A percentile compares a stretch with the other conserved stretches of the same genome.
Evolutionary conservation across 1,140 invertebrate genomes (phyloP).

Genomic region (Batillaria attramentaria): DNA sequence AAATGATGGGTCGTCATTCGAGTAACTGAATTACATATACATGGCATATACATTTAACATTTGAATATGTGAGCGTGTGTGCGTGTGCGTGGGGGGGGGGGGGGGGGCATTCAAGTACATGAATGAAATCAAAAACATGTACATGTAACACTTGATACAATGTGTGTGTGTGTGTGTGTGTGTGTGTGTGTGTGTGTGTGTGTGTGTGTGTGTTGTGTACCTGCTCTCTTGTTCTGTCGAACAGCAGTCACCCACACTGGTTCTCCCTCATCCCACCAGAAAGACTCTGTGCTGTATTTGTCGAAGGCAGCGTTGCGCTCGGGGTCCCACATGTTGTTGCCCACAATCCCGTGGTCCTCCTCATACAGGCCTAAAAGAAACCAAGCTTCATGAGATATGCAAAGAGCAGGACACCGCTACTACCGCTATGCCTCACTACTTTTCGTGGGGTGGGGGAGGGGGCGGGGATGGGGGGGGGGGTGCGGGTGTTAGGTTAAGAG

Average conservation of each 20-base stretch:
- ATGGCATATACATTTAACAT: too few relatives aligned
- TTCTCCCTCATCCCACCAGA: conserved; percentile 67
- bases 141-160: too few relatives aligned
- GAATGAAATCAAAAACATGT: too few relatives aligned
- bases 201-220: too few relatives aligned
- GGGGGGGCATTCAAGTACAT: too few relatives aligned
- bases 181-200: too few relatives aligned
- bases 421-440: neutral
- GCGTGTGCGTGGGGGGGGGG: too few relatives aligned
- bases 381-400: neutral
- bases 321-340: conserved; percentile 79
- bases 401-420: neutral
- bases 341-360: conserved; percentile 81
- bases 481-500: neutral
- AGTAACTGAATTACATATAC: too few relatives aligned
- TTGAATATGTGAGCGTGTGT: too few relatives aligned
- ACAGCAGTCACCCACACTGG: conserved; percentile 67
- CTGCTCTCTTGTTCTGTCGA: neutral
- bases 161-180: too few relatives aligned
- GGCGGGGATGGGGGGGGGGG: neutral
- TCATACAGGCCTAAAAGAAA: conserved; percentile 74
- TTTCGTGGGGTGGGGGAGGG: neutral
- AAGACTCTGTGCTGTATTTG: conserved; percentile 60
- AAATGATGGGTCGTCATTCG: too few relatives aligned
- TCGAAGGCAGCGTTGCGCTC: conserved; percentile 70